phyloP scores from a whole-genome alignment of 92 coral and sea anemone genomes.

The Nematostella vectensis region DNA sequence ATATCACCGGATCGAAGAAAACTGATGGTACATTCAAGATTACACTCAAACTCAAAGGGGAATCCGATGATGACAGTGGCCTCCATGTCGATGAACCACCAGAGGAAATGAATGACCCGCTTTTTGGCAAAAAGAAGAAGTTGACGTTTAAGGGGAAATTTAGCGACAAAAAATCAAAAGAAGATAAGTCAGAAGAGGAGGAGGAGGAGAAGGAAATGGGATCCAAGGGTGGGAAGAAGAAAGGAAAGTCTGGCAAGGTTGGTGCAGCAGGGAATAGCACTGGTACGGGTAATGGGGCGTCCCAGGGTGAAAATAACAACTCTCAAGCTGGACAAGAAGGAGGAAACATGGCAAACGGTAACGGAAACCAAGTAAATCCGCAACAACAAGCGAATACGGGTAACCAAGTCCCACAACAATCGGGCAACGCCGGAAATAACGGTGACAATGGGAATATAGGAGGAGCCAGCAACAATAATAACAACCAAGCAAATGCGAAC shows the following conservation, averaged over 20 bases:
- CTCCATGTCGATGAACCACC: neutral
- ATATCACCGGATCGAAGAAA: constrained; percentile 13
- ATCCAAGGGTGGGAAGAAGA: too few relatives aligned
- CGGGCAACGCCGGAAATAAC: neutral
- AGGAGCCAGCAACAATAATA: neutral
- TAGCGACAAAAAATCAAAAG: constrained; percentile 8
- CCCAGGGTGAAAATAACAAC: too few relatives aligned
- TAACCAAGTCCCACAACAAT: neutral
- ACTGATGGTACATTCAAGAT: constrained; percentile 18
- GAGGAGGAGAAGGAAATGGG: neutral
- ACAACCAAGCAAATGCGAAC: neutral
- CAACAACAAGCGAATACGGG: neutral
- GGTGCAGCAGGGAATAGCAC: neutral
- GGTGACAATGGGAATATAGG: neutral
- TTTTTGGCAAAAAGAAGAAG: constrained; percentile 4
- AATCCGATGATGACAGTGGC: neutral
- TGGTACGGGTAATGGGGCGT: neutral
- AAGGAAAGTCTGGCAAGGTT: neutral
- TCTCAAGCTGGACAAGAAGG: neutral
- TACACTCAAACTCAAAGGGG: constrained; percentile 5
- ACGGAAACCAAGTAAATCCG: neutral
- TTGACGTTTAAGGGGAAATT: constrained; percentile 16
- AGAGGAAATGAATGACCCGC: neutral
- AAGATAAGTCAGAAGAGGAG: constrained; percentile 5
- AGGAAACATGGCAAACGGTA: neutral